phyloP scores from a whole-genome alignment of 2,888 invertebrate genomes.

The Brachyptera risi region DNA sequence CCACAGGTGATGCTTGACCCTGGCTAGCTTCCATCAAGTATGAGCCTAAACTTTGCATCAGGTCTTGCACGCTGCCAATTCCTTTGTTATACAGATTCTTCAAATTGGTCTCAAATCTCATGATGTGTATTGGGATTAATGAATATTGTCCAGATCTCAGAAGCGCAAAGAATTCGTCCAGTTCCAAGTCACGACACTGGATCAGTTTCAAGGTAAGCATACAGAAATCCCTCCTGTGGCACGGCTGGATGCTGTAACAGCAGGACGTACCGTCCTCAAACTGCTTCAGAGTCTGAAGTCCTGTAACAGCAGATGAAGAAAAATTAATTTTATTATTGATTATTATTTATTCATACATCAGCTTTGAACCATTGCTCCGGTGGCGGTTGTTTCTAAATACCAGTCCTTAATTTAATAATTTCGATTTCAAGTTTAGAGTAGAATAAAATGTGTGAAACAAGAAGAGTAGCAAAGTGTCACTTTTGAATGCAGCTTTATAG shows the following conservation, averaged over 20 bases:
- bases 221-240: constrained; percentile 72
- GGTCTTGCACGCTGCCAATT: constrained; percentile 53
- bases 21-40: constrained; percentile 60
- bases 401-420: too few relatives aligned
- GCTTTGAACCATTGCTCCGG: too few relatives aligned
- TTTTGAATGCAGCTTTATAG: too few relatives aligned
- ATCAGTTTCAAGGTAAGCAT: constrained; percentile 74
- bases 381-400: too few relatives aligned
- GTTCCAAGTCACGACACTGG: constrained; percentile 75
- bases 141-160: constrained; percentile 60
- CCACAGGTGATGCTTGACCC: constrained; percentile 49
- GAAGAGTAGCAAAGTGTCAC: too few relatives aligned
- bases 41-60: constrained; percentile 60
- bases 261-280: constrained; percentile 34
- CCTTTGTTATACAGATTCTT: constrained; percentile 55
- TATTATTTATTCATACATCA: too few relatives aligned
- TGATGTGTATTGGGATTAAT: constrained; percentile 54
- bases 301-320: too few relatives aligned
- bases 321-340: too few relatives aligned
- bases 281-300: background rate
- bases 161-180: constrained; percentile 60
- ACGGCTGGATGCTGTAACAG: constrained; percentile 51
- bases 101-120: constrained; percentile 57
- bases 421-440: too few relatives aligned
- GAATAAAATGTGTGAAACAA: too few relatives aligned